These are phyloP conservation scores for Plectrocnemia conspersa DNA, from an alignment of 1,140 invertebrate species.

Conservation along the genomic window DNA sequence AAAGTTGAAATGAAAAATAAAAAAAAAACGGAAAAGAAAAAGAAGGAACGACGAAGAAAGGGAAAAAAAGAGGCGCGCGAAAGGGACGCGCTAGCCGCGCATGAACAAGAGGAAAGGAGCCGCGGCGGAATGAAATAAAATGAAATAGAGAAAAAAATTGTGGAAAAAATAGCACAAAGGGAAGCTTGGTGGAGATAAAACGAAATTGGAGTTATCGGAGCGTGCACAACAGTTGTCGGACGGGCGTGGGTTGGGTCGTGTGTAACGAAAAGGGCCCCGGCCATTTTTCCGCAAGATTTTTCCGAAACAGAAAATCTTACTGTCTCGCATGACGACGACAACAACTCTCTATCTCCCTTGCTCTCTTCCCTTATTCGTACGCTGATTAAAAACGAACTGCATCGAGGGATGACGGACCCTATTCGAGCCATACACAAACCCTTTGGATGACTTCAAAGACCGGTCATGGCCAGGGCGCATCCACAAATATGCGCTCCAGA, in stretches of 20 bases:
- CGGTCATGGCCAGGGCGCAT: no score
- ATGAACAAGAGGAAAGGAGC: conserved; percentile 28
- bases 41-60: no score
- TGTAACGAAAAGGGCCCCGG: conserved; percentile 23
- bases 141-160: conserved; percentile 47
- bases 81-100: conserved; percentile 7
- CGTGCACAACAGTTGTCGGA: conserved; percentile 44
- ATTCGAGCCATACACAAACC: no score
- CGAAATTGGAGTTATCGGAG: conserved; percentile 51
- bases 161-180: conserved; percentile 50
- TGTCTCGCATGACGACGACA: not conserved
- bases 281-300: conserved; percentile 22
- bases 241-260: conserved; percentile 31
- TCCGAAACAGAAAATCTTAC: conserved; percentile 4
- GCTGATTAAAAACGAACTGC: no score
- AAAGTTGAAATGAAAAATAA: conserved; percentile 22
- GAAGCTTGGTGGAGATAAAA: conserved; percentile 47
- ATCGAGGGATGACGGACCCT: no score
- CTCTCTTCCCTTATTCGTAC: no score
- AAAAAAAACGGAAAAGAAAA: conserved; percentile 24
- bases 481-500: no score
- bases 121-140: conserved; percentile 36
- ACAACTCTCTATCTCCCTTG: conserved; percentile 4
- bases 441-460: no score
- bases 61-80: conserved; percentile 12